Evolutionary conservation across 2,888 invertebrate species (phyloP), one percentile per base, ranked within the genome.

Genomic region (Stenolophus ochropezus): DNA sequence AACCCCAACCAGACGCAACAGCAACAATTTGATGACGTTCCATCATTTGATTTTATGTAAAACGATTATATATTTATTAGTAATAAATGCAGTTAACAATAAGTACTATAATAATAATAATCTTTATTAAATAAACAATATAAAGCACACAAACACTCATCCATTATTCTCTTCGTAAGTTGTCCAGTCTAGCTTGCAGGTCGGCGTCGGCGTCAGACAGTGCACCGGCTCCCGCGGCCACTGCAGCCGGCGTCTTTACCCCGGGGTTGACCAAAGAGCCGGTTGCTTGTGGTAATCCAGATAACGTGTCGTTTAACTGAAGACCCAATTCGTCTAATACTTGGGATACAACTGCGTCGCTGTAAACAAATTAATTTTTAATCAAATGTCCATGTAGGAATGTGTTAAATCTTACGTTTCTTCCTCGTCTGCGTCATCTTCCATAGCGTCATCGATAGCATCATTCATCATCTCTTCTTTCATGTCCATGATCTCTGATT

Each of bases 401-500:
- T 74, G 14, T 33, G 14, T 11, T 0, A 82, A 77, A 18, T 81
- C 83, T 85, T 88, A 96, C 96, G 95, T 97, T 91, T 99, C 99
- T 87, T 98, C 98, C 88, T 98, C 98, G 88, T 99, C 99, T 61
- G 94, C 98, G 87, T 98, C 99, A 84, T 96, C 99, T 86, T 97
- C 99, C 96, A 99, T 98, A 0, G 99, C 99, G 91, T 99, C 99
- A 89, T 99, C 99, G 87, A 99, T 99, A 71, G 98, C 98, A 90
- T 99, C 99, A 88, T 97, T 98, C 95, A 99, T 99, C 93, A 99
- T 97, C 90, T 99, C 99, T 89, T 99, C 99, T 89, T 99, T 99
- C 99, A 99, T 99, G 88, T 99, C 99, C 99, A 99, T 99, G 79
- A 99, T 98, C 90, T 99, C 99, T 0, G 98, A 97, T 89, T 99